Percentiles rank a stretch among this genome's conserved stretches.
Conservation (phyloP, 2,888 invertebrate genomes). For the Stictocephala bisonia region DNA sequence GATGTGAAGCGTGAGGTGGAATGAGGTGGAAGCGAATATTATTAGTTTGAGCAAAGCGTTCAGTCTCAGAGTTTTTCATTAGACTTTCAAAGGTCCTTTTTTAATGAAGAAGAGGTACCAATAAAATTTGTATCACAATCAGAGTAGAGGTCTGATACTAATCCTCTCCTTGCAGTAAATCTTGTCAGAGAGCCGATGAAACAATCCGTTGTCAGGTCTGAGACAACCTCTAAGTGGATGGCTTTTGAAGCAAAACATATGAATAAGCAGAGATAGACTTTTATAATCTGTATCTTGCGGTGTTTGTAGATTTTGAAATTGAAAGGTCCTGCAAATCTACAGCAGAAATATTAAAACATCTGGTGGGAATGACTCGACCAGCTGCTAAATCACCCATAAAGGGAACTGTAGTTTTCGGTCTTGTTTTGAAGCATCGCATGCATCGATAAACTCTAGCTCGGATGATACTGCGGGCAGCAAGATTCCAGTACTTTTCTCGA, state of each 20-base stretch:
- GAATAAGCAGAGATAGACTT: conserved; percentile 54
- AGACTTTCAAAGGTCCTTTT: not conserved
- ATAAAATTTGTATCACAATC: conserved; percentile 51
- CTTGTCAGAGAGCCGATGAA: conserved; percentile 58
- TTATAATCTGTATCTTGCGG: not conserved
- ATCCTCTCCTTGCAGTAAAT: conserved; percentile 58
- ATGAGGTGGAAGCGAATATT: not conserved
- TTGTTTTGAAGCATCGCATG: not conserved
- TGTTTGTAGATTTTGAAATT: not conserved
- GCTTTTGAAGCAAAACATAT: conserved; percentile 59
- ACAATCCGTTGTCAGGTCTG: conserved; percentile 58
- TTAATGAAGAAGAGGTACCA: not conserved
- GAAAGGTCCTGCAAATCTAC: conserved; percentile 47
- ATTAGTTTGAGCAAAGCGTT: not conserved
- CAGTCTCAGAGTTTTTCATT: not conserved
- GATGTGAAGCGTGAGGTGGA: conserved; percentile 50
- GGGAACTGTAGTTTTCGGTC: conserved; percentile 7
- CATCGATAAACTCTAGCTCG: not conserved
- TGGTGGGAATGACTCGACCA: not conserved
- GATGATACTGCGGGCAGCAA: conserved; percentile 8
- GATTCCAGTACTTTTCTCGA: conserved; percentile 27
- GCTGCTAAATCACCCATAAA: conserved; percentile 44
- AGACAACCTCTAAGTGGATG: conserved; percentile 60
- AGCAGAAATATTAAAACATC: conserved; percentile 29
- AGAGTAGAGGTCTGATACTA: conserved; percentile 55